Percentiles rank a stretch among this genome's conserved stretches.
Conservation (phyloP, 1,140 invertebrate species). For the Nylanderia fulva region DNA sequence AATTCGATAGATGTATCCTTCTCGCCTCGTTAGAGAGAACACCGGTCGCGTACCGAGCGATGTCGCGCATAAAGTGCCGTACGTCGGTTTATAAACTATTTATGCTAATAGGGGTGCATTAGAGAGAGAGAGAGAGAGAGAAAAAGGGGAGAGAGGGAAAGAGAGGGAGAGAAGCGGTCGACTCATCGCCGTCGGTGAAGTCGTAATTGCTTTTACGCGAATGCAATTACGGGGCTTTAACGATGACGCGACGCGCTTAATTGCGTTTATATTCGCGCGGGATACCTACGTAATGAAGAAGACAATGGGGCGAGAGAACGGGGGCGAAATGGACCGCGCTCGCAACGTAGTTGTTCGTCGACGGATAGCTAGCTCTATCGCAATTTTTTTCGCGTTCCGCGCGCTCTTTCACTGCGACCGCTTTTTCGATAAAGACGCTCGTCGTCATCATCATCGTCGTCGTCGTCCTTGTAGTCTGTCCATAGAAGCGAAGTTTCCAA, state of each 20-base stretch:
- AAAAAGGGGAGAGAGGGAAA: neutral
- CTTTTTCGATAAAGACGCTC: conserved; percentile 46
- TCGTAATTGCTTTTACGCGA: conserved; percentile 67
- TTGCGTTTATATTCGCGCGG: conserved; percentile 71
- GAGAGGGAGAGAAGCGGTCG: conserved; percentile 28
- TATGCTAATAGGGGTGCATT: conserved; percentile 60
- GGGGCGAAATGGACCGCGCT: conserved; percentile 60
- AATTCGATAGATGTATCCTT: conserved; percentile 17
- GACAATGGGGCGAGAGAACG: conserved; percentile 56
- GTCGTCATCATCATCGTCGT: conserved; percentile 18
- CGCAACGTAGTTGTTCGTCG: conserved; percentile 66
- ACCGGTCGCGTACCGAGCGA: conserved; percentile 46
- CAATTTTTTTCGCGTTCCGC: conserved; percentile 46
- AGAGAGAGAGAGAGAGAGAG: neutral
- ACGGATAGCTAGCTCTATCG: conserved; percentile 39
- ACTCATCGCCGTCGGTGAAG: conserved; percentile 61
- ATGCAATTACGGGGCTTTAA: conserved; percentile 64
- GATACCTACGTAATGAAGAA: conserved; percentile 68
- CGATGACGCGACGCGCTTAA: conserved; percentile 74
- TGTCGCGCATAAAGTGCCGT: conserved; percentile 48
- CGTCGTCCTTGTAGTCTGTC: neutral
- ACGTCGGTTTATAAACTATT: conserved; percentile 62
- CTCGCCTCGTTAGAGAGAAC: conserved; percentile 12
- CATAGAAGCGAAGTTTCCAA: conserved; percentile 53
- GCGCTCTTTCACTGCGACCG: conserved; percentile 20